These are phyloP conservation scores for Ammospiza maritima DNA, from an alignment of 2,797 vertebrate genomes.

Conservation along the genomic window DNA sequence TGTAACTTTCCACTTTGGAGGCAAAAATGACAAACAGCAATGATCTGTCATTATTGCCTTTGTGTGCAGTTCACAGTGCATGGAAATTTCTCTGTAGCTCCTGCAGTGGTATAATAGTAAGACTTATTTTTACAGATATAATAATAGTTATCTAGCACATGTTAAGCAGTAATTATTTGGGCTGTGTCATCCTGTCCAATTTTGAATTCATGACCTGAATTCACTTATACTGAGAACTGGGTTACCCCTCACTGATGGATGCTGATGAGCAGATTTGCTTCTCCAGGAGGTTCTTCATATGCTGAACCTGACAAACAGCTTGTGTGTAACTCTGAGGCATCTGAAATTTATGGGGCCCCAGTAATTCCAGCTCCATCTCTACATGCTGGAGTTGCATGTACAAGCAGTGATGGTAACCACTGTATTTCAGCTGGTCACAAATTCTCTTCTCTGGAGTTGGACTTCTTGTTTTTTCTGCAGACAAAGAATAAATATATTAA, in stretches of 20 bases:
- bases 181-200: not conserved
- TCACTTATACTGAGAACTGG: not conserved
- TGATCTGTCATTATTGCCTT: not conserved
- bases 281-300: slow-evolving; percentile 85
- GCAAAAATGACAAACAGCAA: not conserved
- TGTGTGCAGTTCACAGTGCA: not conserved
- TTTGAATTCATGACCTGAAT: not conserved
- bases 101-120: not conserved
- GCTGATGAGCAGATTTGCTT: slow-evolving; percentile 47
- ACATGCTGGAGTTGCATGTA: slow-evolving; percentile 87
- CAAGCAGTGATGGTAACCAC: slow-evolving; percentile 81
- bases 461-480: slow-evolving; percentile 74
- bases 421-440: slow-evolving; percentile 67
- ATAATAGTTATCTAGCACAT: not conserved
- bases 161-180: not conserved
- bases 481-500: not conserved
- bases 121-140: not conserved
- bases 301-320: slow-evolving; percentile 85
- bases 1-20: not conserved
- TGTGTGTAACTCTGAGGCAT: slow-evolving; percentile 79
- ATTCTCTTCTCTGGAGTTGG: slow-evolving; percentile 68
- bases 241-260: slow-evolving; percentile 61
- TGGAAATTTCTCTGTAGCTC: not conserved
- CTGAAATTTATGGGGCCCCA: slow-evolving; percentile 83
- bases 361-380: slow-evolving; percentile 83